Evolutionary conservation across 2,888 invertebrate genomes (phyloP).

Genomic region (Oscheius myriophilus): DNA sequence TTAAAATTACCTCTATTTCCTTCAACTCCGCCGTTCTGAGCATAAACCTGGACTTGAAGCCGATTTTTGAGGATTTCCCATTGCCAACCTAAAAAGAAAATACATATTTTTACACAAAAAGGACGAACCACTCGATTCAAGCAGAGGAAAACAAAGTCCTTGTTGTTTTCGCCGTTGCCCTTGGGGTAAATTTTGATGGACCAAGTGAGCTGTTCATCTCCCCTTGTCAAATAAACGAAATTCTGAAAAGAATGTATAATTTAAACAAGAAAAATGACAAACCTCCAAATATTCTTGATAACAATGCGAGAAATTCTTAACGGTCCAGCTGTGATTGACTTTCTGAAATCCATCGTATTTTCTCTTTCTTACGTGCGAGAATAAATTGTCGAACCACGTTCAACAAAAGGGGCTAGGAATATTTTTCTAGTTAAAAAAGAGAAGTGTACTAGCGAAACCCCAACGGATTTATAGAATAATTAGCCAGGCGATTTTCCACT

Average conservation of each 20-base stretch:
- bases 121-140: conserved; percentile 66
- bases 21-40: conserved; percentile 69
- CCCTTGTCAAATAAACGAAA: conserved; percentile 63
- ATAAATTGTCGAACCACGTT: too few relatives aligned
- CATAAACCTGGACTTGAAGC: conserved; percentile 69
- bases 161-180: conserved; percentile 70
- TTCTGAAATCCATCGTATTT: too few relatives aligned
- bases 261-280: neutral
- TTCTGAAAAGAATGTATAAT: conserved; percentile 65
- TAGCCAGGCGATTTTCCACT: too few relatives aligned
- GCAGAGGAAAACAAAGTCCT: conserved; percentile 71
- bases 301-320: conserved; percentile 70
- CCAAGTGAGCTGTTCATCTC: conserved; percentile 44
- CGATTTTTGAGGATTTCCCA: conserved; percentile 51
- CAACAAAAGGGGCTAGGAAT: too few relatives aligned
- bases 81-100: conserved; percentile 4
- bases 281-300: conserved; percentile 63
- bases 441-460: too few relatives aligned
- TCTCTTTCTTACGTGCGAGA: too few relatives aligned
- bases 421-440: too few relatives aligned
- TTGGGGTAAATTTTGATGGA: conserved; percentile 71
- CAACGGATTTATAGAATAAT: too few relatives aligned
- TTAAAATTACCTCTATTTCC: conserved; percentile 66
- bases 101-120: neutral
- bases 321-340: conserved; percentile 71